These are phyloP conservation scores for Tetheella fluctuosa DNA, from an alignment of 2,888 invertebrate genomes.

Conservation along the genomic window DNA sequence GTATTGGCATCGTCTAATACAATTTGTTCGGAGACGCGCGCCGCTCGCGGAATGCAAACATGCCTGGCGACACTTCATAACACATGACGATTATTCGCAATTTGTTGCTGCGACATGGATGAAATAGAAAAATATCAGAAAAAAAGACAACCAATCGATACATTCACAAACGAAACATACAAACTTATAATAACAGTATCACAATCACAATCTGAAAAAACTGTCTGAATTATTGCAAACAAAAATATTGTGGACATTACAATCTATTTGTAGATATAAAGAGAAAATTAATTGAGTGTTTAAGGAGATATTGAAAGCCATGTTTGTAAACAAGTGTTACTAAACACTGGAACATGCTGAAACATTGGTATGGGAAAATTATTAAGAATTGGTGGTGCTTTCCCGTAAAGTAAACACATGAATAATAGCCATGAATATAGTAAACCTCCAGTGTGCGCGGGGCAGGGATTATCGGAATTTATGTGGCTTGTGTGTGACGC, in stretches of 20 bases:
- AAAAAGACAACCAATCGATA: neutral
- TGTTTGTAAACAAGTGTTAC: neutral
- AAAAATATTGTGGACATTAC: neutral
- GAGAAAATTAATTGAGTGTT: neutral
- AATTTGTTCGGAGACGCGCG: conserved; percentile 75
- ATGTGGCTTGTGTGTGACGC: conserved; percentile 77
- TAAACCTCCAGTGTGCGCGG: conserved; percentile 66
- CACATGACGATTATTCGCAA: conserved; percentile 70
- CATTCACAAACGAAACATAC: too few relatives aligned
- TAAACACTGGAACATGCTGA: conserved; percentile 22
- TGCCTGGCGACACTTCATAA: conserved; percentile 62
- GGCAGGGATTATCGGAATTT: conserved; percentile 77
- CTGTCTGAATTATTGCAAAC: too few relatives aligned
- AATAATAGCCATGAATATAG: conserved; percentile 68
- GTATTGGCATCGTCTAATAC: conserved; percentile 78
- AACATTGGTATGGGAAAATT: conserved; percentile 57
- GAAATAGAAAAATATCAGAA: conserved; percentile 37
- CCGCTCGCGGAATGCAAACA: conserved; percentile 71
- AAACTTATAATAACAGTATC: neutral
- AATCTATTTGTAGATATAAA: neutral
- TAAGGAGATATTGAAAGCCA: neutral
- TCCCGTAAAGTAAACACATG: conserved; percentile 72
- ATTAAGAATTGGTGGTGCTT: conserved; percentile 70
- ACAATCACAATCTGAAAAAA: neutral
- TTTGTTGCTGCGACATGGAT: conserved; percentile 49